Base-by-base conservation (phyloP, 2,797 vertebrate genomes). In the Hyperoplus lanceolatus region DNA sequence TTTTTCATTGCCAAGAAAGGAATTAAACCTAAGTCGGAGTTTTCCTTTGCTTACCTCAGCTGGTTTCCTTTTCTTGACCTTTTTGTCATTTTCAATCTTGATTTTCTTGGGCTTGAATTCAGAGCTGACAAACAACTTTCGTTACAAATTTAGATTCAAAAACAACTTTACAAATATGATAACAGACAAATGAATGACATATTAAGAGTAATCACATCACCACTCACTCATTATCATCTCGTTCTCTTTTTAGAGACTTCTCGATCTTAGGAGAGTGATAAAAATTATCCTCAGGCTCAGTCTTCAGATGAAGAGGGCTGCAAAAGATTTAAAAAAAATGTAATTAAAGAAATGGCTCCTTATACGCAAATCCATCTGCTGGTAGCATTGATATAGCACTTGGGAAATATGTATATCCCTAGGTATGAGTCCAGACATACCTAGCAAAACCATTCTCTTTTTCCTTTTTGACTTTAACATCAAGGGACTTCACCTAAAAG, bases 401-500 rank as follows among this genome's bases (percentile, higher is more conserved):
- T 4, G 14, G 15, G 4, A 29, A 29, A 29, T 29, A 29, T 51
- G 2, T 29, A 29, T 29, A 29, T 29, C 29, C 29, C 29, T 29
- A 29, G 29, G 29, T 29, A 29, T 29, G 14, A 11, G 11, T 41
- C 3, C 4, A 50, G 1, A 65, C 84, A 38, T 95, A 99, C 98
- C 98, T 98, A 80, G 96, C 96, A 90, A 99, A 99, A 43, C 98
- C 98, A 88, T 99, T 99, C 91, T 99, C 97, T 66, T 97, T 97
- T 90, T 98, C 97, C 71, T 96, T 98, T 94, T 98, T 99, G 78
- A 97, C 81, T 96, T 97, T 98, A 51, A 93, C 94, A 81, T 98
- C 96, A 58, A 95, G 81, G 80, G 83, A 91, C 90, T 96, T 97
- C 49, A 95, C 82, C 96, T 97, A 82, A 80, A 91, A 81, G 6